Conservation (phyloP, 2,113 vertebrate genomes). For the Gorsachius goisagi region DNA sequence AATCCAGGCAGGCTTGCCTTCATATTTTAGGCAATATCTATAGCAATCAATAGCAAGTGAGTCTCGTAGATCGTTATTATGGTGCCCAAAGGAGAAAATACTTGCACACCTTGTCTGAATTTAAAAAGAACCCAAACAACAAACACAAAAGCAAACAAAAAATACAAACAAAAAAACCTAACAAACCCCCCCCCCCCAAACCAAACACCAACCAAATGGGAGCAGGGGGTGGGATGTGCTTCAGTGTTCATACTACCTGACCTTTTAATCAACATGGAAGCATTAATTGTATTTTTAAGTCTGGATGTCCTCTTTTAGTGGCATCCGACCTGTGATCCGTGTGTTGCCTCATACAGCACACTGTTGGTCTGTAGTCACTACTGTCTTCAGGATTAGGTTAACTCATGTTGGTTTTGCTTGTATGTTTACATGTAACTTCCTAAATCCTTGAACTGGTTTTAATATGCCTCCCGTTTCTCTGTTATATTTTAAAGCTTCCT, state of each 20-base stretch:
- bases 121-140: background rate
- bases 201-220: no score
- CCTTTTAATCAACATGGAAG: background rate
- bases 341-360: rapidly evolving
- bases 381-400: background rate
- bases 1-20: background rate
- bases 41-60: background rate
- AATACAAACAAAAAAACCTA: background rate
- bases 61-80: background rate
- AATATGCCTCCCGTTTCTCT: constrained; percentile 16
- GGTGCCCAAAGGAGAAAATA: background rate
- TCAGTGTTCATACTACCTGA: background rate
- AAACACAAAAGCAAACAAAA: background rate
- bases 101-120: background rate
- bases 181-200: no score
- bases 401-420: background rate
- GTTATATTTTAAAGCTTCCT: constrained; percentile 81
- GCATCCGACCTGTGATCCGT: background rate
- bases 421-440: background rate
- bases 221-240: no score
- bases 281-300: background rate
- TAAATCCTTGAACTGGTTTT: background rate
- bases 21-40: background rate
- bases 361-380: background rate
- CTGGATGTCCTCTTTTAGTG: background rate